These are phyloP conservation scores for Aethes cnicana DNA, from an alignment of 2,888 invertebrate genomes.

Conservation along the genomic window DNA sequence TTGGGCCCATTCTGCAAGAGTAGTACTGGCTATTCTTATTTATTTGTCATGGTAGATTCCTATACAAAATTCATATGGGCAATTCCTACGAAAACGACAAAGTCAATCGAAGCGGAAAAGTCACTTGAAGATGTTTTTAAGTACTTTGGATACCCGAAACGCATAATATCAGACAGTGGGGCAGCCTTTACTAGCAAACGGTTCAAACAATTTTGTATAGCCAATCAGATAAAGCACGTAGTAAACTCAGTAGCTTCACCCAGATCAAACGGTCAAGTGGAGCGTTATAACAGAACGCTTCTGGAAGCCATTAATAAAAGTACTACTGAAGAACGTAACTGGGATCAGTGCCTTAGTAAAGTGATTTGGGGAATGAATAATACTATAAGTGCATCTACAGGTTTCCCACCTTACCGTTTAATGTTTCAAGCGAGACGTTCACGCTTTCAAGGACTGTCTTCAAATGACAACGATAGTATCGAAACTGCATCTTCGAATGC, in stretches of 20 bases:
- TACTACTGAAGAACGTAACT: background rate
- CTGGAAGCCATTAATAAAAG: background rate
- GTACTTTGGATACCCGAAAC: constrained; percentile 6
- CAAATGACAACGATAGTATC: too few species aligned
- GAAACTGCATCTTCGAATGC: too few species aligned
- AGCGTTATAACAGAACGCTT: constrained; percentile 1
- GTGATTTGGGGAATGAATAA: constrained; percentile 6
- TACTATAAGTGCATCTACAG: too few species aligned
- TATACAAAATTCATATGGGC: constrained; percentile 11
- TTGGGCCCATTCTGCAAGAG: constrained; percentile 35
- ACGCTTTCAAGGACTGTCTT: too few species aligned
- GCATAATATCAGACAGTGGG: constrained; percentile 9
- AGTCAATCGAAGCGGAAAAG: background rate
- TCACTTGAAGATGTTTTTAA: background rate
- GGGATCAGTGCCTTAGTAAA: background rate
- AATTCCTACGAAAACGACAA: background rate
- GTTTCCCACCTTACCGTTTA: too few species aligned
- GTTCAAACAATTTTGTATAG: background rate
- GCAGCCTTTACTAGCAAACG: constrained; percentile 1
- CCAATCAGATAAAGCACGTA: background rate
- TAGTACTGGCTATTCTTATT: constrained; percentile 32
- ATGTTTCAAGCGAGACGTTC: too few species aligned
- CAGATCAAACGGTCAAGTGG: constrained; percentile 7
- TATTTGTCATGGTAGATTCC: constrained; percentile 10
- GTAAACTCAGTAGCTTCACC: background rate